Base-by-base conservation (phyloP, 2,888 invertebrate species). In the Eupithecia vulgata region DNA sequence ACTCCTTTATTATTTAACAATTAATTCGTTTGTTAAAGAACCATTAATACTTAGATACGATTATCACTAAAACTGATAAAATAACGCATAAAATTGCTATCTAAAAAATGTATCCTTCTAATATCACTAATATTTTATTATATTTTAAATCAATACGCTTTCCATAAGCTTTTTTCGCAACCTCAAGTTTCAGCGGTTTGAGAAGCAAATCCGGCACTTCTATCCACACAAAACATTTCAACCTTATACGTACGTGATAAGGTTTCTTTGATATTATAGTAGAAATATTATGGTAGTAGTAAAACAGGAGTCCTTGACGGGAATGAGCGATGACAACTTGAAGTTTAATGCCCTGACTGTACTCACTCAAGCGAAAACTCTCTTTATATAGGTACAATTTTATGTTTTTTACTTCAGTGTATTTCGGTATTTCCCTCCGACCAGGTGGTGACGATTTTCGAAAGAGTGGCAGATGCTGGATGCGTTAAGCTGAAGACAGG, bases 181-280 rank as follows among this genome's bases (percentile, higher is more conserved):
- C 83, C 82, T 91, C 85, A 76, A 82, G 81, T 90, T 90, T 90
- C 90, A 90, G 90, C 75, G 90, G 90, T 90, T 88, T 85, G 79
- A 74, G 75, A 13, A 40, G 40, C 64, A 40, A 25, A 62, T 8
- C 10, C 37, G 0, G 17, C 62, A 10, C 10, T 15, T 15, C 61
- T 1, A 17, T 5, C 15, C 21, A 21, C 25, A 71, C 34, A 62
- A n/a, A 62, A 17, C 0, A 7, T 21, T 30, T 35, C 25, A 35
- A 35, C 65, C 37, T 71, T 77, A 71, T 73, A 17, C 1, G 37
- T 0, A 48, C 8, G 64, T 1, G 66, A 34, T 65, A 74, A 12
- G 17, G 69, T 57, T 71, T 74, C 8, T 59, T 45, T 67, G 15
- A 25, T 66, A 8, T 6, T 48, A 57, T 21, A 30, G 61, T 40